Evolutionary conservation across 2,113 vertebrate species (phyloP), one percentile per base, ranked within the genome.

Genomic region (Forbesichthys papilliferus): DNA sequence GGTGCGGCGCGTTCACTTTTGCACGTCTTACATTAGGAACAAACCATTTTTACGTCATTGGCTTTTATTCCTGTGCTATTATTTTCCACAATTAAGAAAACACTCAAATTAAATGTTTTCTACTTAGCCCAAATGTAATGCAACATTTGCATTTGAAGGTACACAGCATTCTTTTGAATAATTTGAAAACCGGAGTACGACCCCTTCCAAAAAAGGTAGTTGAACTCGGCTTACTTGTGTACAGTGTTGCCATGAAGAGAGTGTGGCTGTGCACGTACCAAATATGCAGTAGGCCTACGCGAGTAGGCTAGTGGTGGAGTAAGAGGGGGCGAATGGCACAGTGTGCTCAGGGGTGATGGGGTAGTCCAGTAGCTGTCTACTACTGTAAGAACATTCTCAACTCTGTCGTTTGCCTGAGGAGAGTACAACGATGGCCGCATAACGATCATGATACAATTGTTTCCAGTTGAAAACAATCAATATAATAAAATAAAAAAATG

Each of bases 1-100:
- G 93, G 93, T 92, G 94, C 92, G 91, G 95, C 85, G 95, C 95
- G 96, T 96, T 96, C 95, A 83, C 81, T 95, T 96, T 88, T 93
- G 96, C 96, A 96, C 96, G 96, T 97, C 95, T 88, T 93, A 93
- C 92, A 92, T 93, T 87, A 85, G 93, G 95, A 93, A 90, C 76
- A 83, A 94, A 95, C 96, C 93, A 94, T 92, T 94, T 78, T 47
- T 11, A 3, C 11, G 65, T 69, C 66, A 36, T 72, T 68, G 33
- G 58, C 78, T 87, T 89, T 66, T 64, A 63, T 5, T 18, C 36
- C 59, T 47, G 9, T 1, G 0, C 0, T 1, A 49, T 53, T 59
- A 66, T 66, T 75, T 71, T 47, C 9, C 1, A 12, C 11, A 13
- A 13, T 46, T 10, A 20, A 11, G 18, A 2, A 0, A 8, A 11